Conservation (phyloP, 23 tunicate genomes). For the Ascidia mentula region DNA sequence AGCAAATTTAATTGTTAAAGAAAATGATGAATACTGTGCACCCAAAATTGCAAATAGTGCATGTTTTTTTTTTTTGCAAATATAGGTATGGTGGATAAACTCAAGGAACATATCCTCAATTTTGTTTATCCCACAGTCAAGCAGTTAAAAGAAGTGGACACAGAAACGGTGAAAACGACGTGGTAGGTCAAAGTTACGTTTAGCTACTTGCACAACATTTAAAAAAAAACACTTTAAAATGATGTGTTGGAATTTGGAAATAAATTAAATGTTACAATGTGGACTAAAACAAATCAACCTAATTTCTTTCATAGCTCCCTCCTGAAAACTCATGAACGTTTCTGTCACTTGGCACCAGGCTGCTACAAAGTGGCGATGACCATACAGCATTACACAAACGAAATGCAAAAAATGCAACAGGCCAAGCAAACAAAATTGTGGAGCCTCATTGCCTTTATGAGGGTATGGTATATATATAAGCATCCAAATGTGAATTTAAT, state of each 20-base stretch:
- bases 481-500: neutral
- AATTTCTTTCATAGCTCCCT: neutral
- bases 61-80: no score
- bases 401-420: neutral
- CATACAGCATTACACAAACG: neutral
- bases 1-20: no score
- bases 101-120: neutral
- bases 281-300: no score
- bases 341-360: neutral
- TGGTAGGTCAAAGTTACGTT: neutral
- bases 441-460: neutral
- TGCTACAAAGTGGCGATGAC: neutral
- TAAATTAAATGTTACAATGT: no score
- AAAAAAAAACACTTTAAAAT: no score
- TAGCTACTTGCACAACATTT: neutral
- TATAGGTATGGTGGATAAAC: neutral
- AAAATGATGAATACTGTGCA: no score
- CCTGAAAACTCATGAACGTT: neutral
- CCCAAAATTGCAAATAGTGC: no score
- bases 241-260: no score
- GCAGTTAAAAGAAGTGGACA: neutral
- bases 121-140: neutral
- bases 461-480: neutral
- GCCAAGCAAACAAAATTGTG: neutral
- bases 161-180: neutral